phyloP scores from a whole-genome alignment of 2,888 invertebrate species.

The Dasypogon diadema region DNA sequence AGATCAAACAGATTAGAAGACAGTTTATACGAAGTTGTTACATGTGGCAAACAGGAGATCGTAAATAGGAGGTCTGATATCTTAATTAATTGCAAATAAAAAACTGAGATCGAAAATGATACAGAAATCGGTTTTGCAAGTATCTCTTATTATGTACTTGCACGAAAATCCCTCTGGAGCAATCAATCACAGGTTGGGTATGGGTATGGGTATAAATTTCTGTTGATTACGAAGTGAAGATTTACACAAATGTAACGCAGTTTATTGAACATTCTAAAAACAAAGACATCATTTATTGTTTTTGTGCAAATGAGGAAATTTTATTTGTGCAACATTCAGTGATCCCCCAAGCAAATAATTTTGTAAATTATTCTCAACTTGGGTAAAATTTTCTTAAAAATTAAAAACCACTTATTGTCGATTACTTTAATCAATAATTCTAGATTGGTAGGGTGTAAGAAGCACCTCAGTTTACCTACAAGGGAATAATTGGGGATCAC shows the following conservation, averaged over 20 bases:
- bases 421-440: too few species aligned
- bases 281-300: background rate
- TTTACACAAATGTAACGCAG: background rate
- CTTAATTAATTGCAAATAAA: conserved; percentile 15
- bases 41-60: conserved; percentile 14
- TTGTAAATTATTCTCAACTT: too few species aligned
- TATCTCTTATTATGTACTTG: conserved; percentile 13
- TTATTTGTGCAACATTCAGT: too few species aligned
- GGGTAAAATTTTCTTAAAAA: too few species aligned
- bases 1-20: background rate
- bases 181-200: conserved; percentile 19
- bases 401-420: too few species aligned
- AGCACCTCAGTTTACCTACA: too few species aligned
- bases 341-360: too few species aligned
- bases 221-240: background rate
- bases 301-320: too few species aligned
- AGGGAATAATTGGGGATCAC: too few species aligned
- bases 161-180: conserved; percentile 2
- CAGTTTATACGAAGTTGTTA: background rate
- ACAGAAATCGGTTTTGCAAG: conserved; percentile 20
- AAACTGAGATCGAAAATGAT: conserved; percentile 1
- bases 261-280: background rate
- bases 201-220: background rate
- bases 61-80: conserved; percentile 6
- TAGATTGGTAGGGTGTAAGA: too few species aligned